Evolutionary conservation across 2,797 vertebrate genomes (phyloP).

Genomic region (Lepilemur ruficaudatus): DNA sequence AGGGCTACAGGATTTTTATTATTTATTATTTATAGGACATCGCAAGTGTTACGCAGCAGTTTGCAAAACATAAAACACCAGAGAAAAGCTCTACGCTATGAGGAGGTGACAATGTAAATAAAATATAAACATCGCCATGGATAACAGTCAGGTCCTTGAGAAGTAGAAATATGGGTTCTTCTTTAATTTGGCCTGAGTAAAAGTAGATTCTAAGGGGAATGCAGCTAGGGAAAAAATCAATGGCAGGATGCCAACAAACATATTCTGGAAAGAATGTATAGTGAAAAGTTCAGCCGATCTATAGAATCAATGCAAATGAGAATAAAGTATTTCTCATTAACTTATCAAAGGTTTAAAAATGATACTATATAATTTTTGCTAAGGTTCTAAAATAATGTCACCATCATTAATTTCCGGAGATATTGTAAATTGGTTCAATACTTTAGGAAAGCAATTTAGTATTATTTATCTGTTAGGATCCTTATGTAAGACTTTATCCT

Average conservation of each 20-base stretch:
- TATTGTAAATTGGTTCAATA: background rate
- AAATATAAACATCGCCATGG: constrained; percentile 12
- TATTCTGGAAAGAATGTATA: background rate
- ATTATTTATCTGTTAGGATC: constrained; percentile 33
- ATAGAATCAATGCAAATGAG: background rate
- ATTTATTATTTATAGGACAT: constrained; percentile 71
- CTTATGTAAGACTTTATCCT: constrained; percentile 65
- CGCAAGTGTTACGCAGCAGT: constrained; percentile 46
- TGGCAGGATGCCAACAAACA: background rate
- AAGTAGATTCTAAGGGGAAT: background rate
- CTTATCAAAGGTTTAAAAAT: constrained; percentile 44
- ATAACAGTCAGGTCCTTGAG: background rate
- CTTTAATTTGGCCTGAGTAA: background rate
- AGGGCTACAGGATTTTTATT: constrained; percentile 25
- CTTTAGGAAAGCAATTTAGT: constrained; percentile 47
- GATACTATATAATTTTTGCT: background rate
- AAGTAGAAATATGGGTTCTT: background rate
- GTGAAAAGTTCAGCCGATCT: background rate
- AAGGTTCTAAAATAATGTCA: background rate
- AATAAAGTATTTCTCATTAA: constrained; percentile 5
- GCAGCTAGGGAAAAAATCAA: background rate
- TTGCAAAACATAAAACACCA: constrained; percentile 60
- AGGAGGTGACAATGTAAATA: constrained; percentile 50
- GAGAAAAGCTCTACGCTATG: background rate
- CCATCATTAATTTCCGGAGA: constrained; percentile 38